Evolutionary conservation across 2,797 vertebrate genomes (phyloP).

Genomic region (Rhinichthys osculus): DNA sequence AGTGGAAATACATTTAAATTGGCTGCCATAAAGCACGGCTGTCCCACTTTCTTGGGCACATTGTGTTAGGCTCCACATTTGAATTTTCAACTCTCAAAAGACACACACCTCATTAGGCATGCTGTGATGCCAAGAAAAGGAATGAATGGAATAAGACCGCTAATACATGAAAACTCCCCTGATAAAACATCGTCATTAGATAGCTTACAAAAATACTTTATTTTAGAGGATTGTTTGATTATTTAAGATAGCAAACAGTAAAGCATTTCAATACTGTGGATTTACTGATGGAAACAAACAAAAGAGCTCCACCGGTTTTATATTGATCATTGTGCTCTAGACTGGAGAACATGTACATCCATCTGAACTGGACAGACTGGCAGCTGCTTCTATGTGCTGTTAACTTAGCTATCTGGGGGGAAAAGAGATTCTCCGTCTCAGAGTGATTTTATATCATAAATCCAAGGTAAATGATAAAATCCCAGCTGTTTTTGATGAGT

Average conservation of each 20-base stretch:
- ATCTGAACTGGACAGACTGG: constrained; percentile 39
- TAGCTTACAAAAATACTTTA: constrained; percentile 46
- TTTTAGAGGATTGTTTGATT: constrained; percentile 48
- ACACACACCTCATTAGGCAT: constrained; percentile 63
- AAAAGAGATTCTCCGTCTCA: constrained; percentile 23
- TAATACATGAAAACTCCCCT: constrained; percentile 60
- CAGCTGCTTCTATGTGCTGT: constrained; percentile 39
- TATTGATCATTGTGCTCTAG: constrained; percentile 21
- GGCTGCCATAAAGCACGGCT: constrained; percentile 34
- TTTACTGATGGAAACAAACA: constrained; percentile 17
- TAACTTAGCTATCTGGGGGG: constrained; percentile 1
- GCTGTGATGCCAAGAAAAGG: constrained; percentile 55
- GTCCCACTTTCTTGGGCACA: constrained; percentile 50
- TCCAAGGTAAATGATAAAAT: constrained; percentile 45
- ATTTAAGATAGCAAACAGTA: constrained; percentile 13
- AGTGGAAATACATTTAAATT: constrained; percentile 41
- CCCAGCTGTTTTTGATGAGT: constrained; percentile 39
- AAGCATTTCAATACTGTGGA: neutral
- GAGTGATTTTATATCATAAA: constrained; percentile 41
- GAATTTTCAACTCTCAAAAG: constrained; percentile 59
- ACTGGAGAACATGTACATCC: constrained; percentile 16
- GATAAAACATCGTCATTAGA: constrained; percentile 60
- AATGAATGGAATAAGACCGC: constrained; percentile 53
- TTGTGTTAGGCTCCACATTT: constrained; percentile 49
- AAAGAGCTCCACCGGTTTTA: neutral